Evolutionary conservation across 2,888 invertebrate genomes (phyloP), one percentile per base, ranked within the genome.

Genomic region (Euplexia lucipara): DNA sequence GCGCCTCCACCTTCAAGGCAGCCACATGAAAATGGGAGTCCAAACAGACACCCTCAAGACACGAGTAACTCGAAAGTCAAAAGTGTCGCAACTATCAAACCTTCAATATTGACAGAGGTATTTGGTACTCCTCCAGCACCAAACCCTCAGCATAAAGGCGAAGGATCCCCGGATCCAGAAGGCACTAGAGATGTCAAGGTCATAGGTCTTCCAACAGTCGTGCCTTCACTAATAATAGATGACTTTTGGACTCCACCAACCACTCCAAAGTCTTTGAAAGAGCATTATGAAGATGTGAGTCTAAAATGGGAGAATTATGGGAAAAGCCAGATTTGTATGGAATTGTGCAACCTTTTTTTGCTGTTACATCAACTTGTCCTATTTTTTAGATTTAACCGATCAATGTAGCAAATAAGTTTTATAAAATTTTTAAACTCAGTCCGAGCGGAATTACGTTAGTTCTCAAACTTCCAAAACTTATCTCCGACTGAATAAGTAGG

Each of bases 201-300:
- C 1, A 37, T 16, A 12, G 39, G 44, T 0, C 3, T 49, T 1
- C 22, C 47, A 4, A 37, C 45, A 1, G 3, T 79, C 0, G 57
- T 75, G 0, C 61, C 69, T 0, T 56, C 69, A 0, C 14, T 84
- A 0, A 59, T 91, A 10, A 20, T 69, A 10, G 71, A 72, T 0
- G 81, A 91, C 35, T 91, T 91, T 62, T 90, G 89, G 0, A 85
- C 82, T 0, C 85, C 88, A 0, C 64, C 86, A 1, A 20, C 74
- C 0, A n/a, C n/a, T 30, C 12, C 5, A 58, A n/a, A 52, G 1
- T 49, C 70, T 16, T 30, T 41, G 8, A 60, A 9, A 30, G 0
- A 3, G 34, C 62, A 0, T 20, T 75, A 75, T 37, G 86, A 90
- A 65, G 83, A 88, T 16, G 92, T 91, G 72, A 86, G 90, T 83